Percentiles rank a stretch among this genome's conserved stretches.
Evolutionary conservation across 2,113 vertebrate species (phyloP).

Genomic region (Semicossyphus pulcher): DNA sequence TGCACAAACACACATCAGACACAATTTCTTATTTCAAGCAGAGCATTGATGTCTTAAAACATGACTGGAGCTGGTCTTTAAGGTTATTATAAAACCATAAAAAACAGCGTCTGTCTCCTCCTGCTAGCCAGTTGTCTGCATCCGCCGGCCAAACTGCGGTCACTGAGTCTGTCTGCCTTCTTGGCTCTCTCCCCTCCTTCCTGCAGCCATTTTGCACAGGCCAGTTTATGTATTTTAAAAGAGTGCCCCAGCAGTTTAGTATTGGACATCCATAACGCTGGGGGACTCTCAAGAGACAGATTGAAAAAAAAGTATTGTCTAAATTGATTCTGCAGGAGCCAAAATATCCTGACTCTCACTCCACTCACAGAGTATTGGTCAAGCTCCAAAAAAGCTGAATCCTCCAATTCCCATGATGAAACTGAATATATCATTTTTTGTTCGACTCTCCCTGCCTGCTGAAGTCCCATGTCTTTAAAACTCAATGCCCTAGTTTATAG

Average conservation of each 20-base stretch:
- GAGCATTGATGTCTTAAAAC: too few relatives aligned
- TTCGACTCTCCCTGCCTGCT: background rate
- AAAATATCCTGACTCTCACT: constrained; percentile 18
- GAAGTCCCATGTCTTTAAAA: constrained; percentile 6
- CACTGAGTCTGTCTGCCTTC: background rate
- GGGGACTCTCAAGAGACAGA: constrained; percentile 23
- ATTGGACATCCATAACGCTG: constrained; percentile 23
- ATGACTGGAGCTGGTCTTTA: too few relatives aligned
- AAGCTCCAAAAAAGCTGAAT: constrained; percentile 16
- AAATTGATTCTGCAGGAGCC: constrained; percentile 27
- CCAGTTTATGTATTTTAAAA: constrained; percentile 47
- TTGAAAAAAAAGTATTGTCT: constrained; percentile 19
- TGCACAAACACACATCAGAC: too few relatives aligned
- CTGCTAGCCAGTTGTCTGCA: background rate
- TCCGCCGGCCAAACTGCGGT: constrained; percentile 6
- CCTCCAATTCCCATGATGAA: constrained; percentile 22
- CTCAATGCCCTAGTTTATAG: background rate
- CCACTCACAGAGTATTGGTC: constrained; percentile 6
- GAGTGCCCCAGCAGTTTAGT: constrained; percentile 13
- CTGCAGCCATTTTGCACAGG: constrained; percentile 26
- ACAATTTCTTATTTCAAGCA: too few relatives aligned
- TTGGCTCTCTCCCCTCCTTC: background rate
- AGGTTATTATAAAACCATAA: too few relatives aligned
- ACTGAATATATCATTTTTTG: constrained; percentile 14
- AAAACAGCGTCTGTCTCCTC: background rate